Evolutionary conservation across 2,113 vertebrate genomes (phyloP), one percentile per base, ranked within the genome.

Genomic region (Marcusenius ussheri): DNA sequence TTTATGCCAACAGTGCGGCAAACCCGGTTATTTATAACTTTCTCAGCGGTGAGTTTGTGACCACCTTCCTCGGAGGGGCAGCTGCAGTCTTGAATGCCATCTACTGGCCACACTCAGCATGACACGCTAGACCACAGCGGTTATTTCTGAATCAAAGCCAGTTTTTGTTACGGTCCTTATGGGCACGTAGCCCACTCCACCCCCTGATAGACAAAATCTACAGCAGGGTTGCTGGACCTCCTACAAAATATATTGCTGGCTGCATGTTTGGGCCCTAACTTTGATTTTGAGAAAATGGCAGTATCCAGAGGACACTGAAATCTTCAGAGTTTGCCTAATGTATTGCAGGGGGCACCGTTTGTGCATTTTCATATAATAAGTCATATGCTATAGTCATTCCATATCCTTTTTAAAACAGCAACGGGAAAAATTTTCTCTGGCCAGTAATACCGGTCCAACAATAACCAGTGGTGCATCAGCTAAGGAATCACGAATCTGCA

Each of bases 1-100:
- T 99, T 3, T 99, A 99, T 51, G 98, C 98, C 91, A 99, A 99
- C 92, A 99, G 98, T 92, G 98, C 98, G 88, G 97, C 97, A 85
- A 99, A 99, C 94, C 98, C 98, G 86, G 99, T 99, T 91, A 98
- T 99, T 96, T 99, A 99, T 94, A 99, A 99, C 93, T 99, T 99
- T 93, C 97, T 99, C 87, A 99, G 98, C 90, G 97, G 98, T 99
- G 93, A 97, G 98, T 97, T 56, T 53, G 5, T 15, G 4, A 42
- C 17, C 0, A 15, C 15, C 35, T 19, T 80, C 13, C 74, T 42
- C 5, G n/a, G n/a, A 42, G 35, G 2, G 31, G 74, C 31, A 21
- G 74, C 74, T 27, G 15, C 74, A 42, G 4, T 80, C 17, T 17
- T 42, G 35, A 42, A 1, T 17, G 74, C 35, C 74, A 80, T 80